A percentile compares a stretch with the other conserved stretches of the same genome.
Evolutionary conservation across 2,888 invertebrate genomes (phyloP).

Genomic region (Galeopsomyia nigrocyanea): DNA sequence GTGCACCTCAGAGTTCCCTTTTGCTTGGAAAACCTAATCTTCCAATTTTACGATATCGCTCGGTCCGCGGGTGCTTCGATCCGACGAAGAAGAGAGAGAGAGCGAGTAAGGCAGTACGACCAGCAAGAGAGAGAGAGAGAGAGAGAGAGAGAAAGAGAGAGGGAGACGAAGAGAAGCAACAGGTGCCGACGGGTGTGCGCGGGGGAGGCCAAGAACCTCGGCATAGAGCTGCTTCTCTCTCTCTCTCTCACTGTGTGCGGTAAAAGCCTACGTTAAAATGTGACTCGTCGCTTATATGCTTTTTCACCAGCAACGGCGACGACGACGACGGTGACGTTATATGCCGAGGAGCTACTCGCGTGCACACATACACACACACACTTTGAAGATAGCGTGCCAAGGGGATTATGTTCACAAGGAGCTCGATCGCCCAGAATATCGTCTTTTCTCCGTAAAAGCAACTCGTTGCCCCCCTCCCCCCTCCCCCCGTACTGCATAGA

Average conservation of each 20-base stretch:
- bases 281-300: constrained; percentile 49
- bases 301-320: constrained; percentile 35
- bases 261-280: constrained; percentile 65
- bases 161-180: constrained; percentile 62
- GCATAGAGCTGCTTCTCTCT: constrained; percentile 58
- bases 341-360: not conserved
- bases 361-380: not conserved
- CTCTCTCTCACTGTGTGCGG: constrained; percentile 39
- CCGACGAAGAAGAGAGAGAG: constrained; percentile 55
- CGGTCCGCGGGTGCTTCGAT: constrained; percentile 61
- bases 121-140: constrained; percentile 10
- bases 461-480: constrained; percentile 3
- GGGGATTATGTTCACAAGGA: constrained; percentile 46
- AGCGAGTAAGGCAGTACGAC: not conserved
- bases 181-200: constrained; percentile 56
- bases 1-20: constrained; percentile 13
- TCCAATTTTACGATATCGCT: constrained; percentile 53
- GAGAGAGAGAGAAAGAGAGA: constrained; percentile 16
- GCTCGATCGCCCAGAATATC: constrained; percentile 3
- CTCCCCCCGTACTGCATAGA: not conserved
- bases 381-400: constrained; percentile 29
- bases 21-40: constrained; percentile 45
- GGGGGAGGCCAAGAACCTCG: constrained; percentile 56
- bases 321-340: not conserved
- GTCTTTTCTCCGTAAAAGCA: not conserved